Evolutionary conservation across 2,888 invertebrate genomes (phyloP).

Genomic region (Aquatica leii): DNA sequence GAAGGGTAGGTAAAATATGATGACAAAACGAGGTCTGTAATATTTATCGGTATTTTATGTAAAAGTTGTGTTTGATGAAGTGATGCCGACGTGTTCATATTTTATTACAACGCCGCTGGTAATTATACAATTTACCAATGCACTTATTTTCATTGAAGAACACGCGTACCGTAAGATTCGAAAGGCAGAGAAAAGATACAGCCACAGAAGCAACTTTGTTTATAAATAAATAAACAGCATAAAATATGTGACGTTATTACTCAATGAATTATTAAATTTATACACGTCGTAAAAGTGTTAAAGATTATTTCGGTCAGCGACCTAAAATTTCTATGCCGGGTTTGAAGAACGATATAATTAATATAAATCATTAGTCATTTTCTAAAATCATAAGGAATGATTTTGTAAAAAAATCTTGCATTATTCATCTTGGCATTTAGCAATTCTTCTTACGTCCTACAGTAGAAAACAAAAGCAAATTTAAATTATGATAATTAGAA

Average conservation of each 20-base stretch:
- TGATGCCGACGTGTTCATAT: constrained; percentile 6
- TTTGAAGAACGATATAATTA: not conserved
- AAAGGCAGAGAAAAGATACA: not conserved
- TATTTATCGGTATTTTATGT: constrained; percentile 6
- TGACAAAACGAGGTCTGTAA: no score
- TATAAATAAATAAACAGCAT: not conserved
- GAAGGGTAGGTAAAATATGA: no score
- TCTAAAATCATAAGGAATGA: not conserved
- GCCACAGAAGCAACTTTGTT: not conserved
- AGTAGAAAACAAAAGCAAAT: not conserved
- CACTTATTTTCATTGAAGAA: constrained; percentile 10
- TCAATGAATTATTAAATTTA: constrained; percentile 1
- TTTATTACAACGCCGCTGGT: constrained; percentile 5
- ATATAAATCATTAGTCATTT: constrained; percentile 9
- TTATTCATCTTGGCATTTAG: constrained; percentile 11
- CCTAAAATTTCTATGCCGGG: constrained; percentile 8
- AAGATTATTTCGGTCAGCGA: constrained; percentile 16
- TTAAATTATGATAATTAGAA: not conserved
- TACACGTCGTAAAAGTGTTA: not conserved
- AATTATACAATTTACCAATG: constrained; percentile 1
- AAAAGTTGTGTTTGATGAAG: constrained; percentile 2
- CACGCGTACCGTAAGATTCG: not conserved
- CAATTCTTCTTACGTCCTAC: not conserved
- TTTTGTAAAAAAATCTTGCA: constrained; percentile 8
- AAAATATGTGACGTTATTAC: not conserved